phyloP scores from a whole-genome alignment of 2,888 invertebrate species.

The Hofmannophila pseudospretella region DNA sequence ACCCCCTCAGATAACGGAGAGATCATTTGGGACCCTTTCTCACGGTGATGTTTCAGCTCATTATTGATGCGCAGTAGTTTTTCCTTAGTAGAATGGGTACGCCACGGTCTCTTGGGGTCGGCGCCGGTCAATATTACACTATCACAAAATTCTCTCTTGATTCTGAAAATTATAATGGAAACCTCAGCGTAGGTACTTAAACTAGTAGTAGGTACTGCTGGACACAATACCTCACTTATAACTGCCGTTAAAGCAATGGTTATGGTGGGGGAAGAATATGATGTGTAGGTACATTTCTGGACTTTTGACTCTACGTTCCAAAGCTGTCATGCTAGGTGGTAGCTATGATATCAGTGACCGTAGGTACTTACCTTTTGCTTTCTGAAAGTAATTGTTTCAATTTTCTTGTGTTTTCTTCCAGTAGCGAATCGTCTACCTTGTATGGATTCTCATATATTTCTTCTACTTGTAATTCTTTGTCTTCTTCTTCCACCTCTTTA shows the following conservation, averaged over 20 bases:
- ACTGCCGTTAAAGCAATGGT: too few species aligned
- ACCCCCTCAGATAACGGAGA: constrained; percentile 40
- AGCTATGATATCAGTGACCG: too few species aligned
- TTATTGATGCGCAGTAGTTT: constrained; percentile 53
- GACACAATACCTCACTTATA: too few species aligned
- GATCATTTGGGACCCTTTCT: constrained; percentile 38
- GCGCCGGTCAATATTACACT: constrained; percentile 17
- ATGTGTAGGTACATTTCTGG: too few species aligned
- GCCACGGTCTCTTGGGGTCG: constrained; percentile 62
- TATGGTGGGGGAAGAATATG: too few species aligned
- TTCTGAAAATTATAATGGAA: constrained; percentile 29
- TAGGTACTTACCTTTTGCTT: constrained; percentile 45
- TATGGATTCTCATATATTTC: constrained; percentile 51
- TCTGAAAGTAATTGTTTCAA: constrained; percentile 37
- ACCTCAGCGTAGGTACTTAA: background rate
- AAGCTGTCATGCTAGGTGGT: too few species aligned
- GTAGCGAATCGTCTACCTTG: constrained; percentile 37
- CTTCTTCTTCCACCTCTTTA: constrained; percentile 38
- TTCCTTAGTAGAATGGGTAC: constrained; percentile 56
- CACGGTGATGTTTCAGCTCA: constrained; percentile 53
- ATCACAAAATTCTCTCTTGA: constrained; percentile 27
- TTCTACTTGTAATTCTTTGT: constrained; percentile 14
- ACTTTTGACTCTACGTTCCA: too few species aligned
- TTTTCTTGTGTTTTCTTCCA: constrained; percentile 55
- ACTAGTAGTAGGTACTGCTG: background rate